Base-by-base conservation (phyloP, 2,113 vertebrate genomes). In the Nestor notabilis region DNA sequence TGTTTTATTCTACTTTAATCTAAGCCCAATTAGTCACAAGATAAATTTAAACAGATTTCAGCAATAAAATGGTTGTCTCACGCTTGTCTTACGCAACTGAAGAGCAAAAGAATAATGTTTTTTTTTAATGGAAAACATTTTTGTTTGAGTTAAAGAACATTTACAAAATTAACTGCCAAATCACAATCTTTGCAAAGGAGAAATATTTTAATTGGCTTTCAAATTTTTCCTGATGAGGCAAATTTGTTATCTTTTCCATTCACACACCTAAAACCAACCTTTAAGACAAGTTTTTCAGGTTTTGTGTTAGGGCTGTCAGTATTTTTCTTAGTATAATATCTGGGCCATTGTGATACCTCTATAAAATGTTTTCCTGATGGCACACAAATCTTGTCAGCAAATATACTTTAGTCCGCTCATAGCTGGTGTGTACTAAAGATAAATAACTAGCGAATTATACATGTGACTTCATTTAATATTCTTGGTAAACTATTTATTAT, bases 171-270 rank as follows among this genome's bases (percentile, higher is more conserved):
- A 94, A 83, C 87, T 97, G 95, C 93, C 94, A 98, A 94, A 97
- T 96, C 86, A 95, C 46, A 53, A 44, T 80, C 91, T 93, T 78
- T 77, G 46, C 60, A 82, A 82, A 85, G 89, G 46, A 83, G 95
- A 97, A 98, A 95, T 95, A 93, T 95, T 98, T 97, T 95, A 95
- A 97, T 93, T 98, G 94, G 94, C 91, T 92, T 94, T 95, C 90
- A 83, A 6, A 72, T 75, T 90, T 93, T 83, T 95, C 92, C 87
- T 83, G 87, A 87, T 94, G 75, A 80, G 66, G 66, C 31, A 92
- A 75, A 94, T 85, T 61, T 89, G 69, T 78, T 89, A 92, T 93
- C 90, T 97, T 96, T 97, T 89, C 89, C 75, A 93, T 85, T 65
- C 71, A 93, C 4, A 2, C 75, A 93, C 17, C 47, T 93, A 75